Evolutionary conservation across 2,888 invertebrate genomes (phyloP), one percentile per base, ranked within the genome.

Genomic region (Stenolophus ochropezus): DNA sequence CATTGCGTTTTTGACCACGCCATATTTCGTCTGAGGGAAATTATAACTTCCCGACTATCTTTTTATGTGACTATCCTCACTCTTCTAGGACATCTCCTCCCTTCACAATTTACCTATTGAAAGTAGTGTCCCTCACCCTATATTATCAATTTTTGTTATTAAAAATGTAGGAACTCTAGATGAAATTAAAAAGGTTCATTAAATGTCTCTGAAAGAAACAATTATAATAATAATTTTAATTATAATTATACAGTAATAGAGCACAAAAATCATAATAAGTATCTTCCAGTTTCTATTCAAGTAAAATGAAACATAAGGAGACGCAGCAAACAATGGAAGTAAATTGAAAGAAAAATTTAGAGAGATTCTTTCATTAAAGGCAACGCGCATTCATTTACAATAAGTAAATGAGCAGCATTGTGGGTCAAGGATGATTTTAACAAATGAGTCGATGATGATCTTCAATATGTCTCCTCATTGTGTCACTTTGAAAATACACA

Each of bases 321-420:
- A 53, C 53, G 75, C 20, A 14, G 25, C 75, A 56, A 77, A 77
- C 76, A 77, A 77, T 77, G 42, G 76, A 18, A 21, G 33, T 77
- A 77, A 77, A 77, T 77, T 77, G 76, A 77, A 77, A 27, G 76
- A 58, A 77, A 77, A 77, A 77, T 77, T 77, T 58, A 77, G 56
- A 58, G 76, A 77, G 76, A 77, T 77, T 77, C 76, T 77, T 77
- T 77, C 76, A 77, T 77, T 77, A 77, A 77, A 77, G 33, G 58
- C 76, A 77, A 77, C 76, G 76, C 76, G 56, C 76, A 58, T 77
- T 77, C 58, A 61, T 77, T 77, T 77, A 77, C 76, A 77, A 77
- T 77, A 77, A 77, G 76, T 77, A 77, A 77, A 77, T 77, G 76
- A 77, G 76, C 20, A 18, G 56, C 76, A 58, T 21, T 77, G 61